Conservation (phyloP, 2,888 invertebrate genomes). For the Volucella inanis region DNA sequence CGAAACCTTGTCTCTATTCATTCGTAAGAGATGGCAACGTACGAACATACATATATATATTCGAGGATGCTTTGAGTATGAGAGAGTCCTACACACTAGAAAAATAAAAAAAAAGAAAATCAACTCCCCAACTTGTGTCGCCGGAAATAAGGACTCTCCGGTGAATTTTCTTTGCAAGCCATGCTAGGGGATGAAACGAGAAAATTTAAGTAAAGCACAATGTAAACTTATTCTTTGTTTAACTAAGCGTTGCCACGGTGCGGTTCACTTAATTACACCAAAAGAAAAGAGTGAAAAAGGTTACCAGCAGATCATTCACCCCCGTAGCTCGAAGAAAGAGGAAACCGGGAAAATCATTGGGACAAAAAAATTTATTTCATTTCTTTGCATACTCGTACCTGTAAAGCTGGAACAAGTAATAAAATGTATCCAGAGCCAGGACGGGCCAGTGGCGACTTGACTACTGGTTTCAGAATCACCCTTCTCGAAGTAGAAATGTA, state of each 20-base stretch:
- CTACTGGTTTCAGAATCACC: conserved; percentile 20
- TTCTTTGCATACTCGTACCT: conserved; percentile 5
- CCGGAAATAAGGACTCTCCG: background rate
- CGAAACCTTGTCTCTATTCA: conserved; percentile 29
- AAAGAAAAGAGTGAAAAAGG: conserved; percentile 39
- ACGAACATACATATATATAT: background rate
- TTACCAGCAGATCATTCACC: conserved; percentile 48
- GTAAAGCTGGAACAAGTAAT: background rate
- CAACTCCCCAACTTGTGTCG: background rate
- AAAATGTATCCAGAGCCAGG: background rate
- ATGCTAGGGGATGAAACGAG: conserved; percentile 13
- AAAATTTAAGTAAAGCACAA: conserved; percentile 18
- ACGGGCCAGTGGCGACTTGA: too few species aligned
- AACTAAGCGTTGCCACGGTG: conserved; percentile 34
- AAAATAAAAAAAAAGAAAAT: conserved; percentile 4
- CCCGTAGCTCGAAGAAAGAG: conserved; percentile 4
- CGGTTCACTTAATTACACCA: conserved; percentile 64
- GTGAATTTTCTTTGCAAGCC: background rate
- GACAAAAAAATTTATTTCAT: conserved; percentile 22
- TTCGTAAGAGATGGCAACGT: conserved; percentile 3
- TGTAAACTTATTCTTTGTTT: conserved; percentile 5
- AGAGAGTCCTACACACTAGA: conserved; percentile 13
- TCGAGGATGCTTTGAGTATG: conserved; percentile 27
- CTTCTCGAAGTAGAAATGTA: conserved; percentile 38
- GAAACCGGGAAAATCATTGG: conserved; percentile 24